phyloP scores from a whole-genome alignment of 1,140 invertebrate genomes.

The Lysiphlebus fabarum region DNA sequence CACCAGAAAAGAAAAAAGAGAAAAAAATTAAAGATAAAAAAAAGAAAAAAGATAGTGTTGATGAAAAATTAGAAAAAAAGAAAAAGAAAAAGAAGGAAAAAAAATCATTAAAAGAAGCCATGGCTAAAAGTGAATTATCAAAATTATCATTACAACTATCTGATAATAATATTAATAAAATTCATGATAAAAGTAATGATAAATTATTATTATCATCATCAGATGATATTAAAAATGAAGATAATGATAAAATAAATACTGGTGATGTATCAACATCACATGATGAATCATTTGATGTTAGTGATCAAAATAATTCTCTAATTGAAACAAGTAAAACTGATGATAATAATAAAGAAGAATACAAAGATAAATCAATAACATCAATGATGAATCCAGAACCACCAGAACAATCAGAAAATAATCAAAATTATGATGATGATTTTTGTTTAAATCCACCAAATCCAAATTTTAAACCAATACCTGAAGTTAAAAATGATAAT shows the following conservation, averaged over 20 bases:
- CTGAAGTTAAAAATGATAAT: slow-evolving; percentile 39
- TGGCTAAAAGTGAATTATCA: slow-evolving; percentile 48
- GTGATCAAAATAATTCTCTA: neutral
- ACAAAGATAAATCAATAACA: slow-evolving; percentile 44
- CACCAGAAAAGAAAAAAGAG: slow-evolving; percentile 47
- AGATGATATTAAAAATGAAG: slow-evolving; percentile 27
- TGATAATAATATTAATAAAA: slow-evolving; percentile 25
- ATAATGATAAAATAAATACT: slow-evolving; percentile 24
- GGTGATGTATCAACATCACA: neutral
- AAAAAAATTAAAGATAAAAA: slow-evolving; percentile 50
- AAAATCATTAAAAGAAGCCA: slow-evolving; percentile 51
- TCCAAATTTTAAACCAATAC: slow-evolving; percentile 50
- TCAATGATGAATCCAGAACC: slow-evolving; percentile 48
- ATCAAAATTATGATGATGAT: slow-evolving; percentile 30
- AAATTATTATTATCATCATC: slow-evolving; percentile 24
- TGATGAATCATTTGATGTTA: slow-evolving; percentile 9
- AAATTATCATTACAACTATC: slow-evolving; percentile 9
- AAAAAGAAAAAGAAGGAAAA: slow-evolving; percentile 57
- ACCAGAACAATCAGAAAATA: slow-evolving; percentile 35
- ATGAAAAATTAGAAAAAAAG: slow-evolving; percentile 54
- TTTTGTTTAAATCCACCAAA: slow-evolving; percentile 47
- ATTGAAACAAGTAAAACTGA: slow-evolving; percentile 15
- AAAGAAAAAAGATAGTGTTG: slow-evolving; percentile 58
- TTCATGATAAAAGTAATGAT: slow-evolving; percentile 21
- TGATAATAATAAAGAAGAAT: no score